These are phyloP conservation scores for Eospalax fontanierii DNA, from an alignment of 2,797 vertebrate genomes.

Conservation along the genomic window DNA sequence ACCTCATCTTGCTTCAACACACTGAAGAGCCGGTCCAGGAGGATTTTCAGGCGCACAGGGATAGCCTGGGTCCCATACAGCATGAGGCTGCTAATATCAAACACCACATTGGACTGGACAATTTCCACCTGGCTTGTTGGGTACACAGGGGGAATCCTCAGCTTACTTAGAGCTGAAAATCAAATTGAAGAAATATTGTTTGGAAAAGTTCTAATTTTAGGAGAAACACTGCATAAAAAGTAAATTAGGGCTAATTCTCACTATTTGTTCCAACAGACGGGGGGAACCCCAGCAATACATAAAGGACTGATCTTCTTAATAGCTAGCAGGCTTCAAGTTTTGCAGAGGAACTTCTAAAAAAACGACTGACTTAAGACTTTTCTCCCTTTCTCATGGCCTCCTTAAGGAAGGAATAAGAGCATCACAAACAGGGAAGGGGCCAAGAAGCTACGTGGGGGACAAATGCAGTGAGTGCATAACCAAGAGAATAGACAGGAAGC, in stretches of 20 bases:
- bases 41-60: conserved; percentile 97
- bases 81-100: conserved; percentile 99
- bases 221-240: background rate
- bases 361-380: background rate
- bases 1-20: conserved; percentile 98
- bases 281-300: accelerated
- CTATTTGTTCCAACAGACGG: background rate
- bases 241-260: background rate
- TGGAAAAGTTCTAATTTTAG: background rate
- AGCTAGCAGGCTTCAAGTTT: background rate
- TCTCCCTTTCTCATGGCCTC: background rate
- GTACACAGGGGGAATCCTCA: conserved; percentile 95
- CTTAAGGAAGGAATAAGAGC: background rate
- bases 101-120: conserved; percentile 98
- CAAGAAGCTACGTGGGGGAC: background rate
- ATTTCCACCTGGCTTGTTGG: conserved; percentile 98
- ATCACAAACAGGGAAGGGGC: background rate
- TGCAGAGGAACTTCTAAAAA: conserved; percentile 42
- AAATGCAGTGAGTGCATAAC: background rate
- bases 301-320: background rate
- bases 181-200: conserved; percentile 70
- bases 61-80: conserved; percentile 97
- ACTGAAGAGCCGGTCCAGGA: conserved; percentile 98
- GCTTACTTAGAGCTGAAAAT: conserved; percentile 95
- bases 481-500: background rate